Evolutionary conservation across 2,888 invertebrate genomes (phyloP).

Genomic region (Aproaerema taeniolella): DNA sequence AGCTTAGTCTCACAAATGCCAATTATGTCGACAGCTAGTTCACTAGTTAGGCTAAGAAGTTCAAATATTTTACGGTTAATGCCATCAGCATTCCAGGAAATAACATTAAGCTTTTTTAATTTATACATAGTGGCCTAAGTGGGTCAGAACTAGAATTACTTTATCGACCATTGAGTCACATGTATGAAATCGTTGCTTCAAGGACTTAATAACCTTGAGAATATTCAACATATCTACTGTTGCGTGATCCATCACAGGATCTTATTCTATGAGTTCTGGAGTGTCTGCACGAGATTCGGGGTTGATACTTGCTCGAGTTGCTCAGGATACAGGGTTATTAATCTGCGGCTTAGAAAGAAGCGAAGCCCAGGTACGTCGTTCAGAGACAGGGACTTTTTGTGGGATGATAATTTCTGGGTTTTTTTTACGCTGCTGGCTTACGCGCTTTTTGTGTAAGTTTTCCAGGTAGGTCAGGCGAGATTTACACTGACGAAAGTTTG

Average conservation of each 20-base stretch:
- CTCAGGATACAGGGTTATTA: neutral
- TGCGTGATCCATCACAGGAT: neutral
- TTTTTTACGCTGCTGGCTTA: too few relatives aligned
- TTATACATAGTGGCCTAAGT: neutral
- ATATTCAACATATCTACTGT: neutral
- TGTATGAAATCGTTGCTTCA: neutral
- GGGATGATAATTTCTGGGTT: too few relatives aligned
- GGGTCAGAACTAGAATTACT: neutral
- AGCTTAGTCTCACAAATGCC: slow-evolving; percentile 3
- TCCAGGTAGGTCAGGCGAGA: slow-evolving; percentile 1
- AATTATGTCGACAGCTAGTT: slow-evolving; percentile 9
- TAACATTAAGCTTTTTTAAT: neutral
- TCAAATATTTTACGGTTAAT: neutral
- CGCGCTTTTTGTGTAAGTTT: neutral
- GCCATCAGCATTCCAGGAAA: neutral
- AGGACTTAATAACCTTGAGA: neutral
- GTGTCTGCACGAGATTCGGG: neutral
- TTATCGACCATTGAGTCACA: neutral
- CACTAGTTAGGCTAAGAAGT: neutral
- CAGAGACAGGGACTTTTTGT: too few relatives aligned
- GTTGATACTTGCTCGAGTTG: neutral
- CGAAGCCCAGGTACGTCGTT: neutral
- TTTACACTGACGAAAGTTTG: slow-evolving; percentile 3
- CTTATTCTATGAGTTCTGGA: neutral
- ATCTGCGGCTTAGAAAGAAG: neutral